These are phyloP conservation scores for Melopsittacus undulatus DNA, from an alignment of 2,797 vertebrate genomes.

Conservation along the genomic window DNA sequence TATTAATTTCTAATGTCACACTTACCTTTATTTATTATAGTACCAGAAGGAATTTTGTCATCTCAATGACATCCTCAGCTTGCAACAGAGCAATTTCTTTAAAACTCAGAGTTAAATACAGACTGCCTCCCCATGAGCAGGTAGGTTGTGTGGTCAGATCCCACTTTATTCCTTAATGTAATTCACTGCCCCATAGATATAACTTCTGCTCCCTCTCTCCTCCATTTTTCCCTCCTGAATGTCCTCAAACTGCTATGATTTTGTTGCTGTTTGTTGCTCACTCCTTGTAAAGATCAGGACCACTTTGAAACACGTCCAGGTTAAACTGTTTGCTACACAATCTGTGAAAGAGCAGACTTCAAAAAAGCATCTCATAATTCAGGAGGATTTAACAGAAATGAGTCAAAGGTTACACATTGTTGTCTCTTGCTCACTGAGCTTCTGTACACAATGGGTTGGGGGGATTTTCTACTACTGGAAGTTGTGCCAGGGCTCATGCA, in stretches of 20 bases:
- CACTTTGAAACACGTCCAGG: not conserved
- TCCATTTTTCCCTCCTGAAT: not conserved
- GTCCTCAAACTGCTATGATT: not conserved
- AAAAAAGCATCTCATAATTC: not conserved
- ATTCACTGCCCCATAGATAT: not conserved
- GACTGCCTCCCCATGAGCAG: not conserved
- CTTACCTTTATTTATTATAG: not conserved
- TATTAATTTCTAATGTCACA: not conserved
- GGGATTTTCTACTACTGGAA: not conserved
- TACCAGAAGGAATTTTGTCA: not conserved
- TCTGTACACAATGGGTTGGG: not conserved
- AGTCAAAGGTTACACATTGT: too few species aligned
- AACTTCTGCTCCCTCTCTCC: not conserved
- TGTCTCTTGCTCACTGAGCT: not conserved
- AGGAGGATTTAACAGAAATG: not conserved
- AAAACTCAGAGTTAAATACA: accelerated
- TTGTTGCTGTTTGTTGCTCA: accelerated
- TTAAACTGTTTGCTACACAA: not conserved
- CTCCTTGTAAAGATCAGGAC: not conserved
- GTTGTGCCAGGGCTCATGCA: not conserved
- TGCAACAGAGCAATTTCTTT: not conserved
- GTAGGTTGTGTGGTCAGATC: accelerated
- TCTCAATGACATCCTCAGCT: not conserved
- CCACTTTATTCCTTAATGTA: not conserved
- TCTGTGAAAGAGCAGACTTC: not conserved